Evolutionary conservation across 35 echinoderm and acorn worm genomes (phyloP).

Genomic region (Ophiothrix spiculata): DNA sequence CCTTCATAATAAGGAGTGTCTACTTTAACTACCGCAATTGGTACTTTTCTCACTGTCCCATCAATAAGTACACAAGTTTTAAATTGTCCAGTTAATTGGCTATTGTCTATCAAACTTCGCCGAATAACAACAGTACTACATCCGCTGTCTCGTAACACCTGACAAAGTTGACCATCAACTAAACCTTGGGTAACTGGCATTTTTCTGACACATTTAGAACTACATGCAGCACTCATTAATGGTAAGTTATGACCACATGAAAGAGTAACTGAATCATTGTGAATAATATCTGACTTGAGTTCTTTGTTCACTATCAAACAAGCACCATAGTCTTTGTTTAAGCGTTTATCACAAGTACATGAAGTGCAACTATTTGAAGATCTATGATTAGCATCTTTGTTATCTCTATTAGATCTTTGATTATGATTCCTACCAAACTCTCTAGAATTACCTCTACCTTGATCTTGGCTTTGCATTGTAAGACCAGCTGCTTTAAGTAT

Average conservation of each 20-base stretch:
- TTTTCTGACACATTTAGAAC: not conserved
- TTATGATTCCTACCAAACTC: not conserved
- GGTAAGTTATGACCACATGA: constrained; percentile 45
- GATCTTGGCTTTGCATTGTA: not conserved
- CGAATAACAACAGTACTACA: constrained; percentile 44
- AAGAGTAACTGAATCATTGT: constrained; percentile 19
- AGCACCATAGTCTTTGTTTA: not conserved
- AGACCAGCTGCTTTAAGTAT: not conserved
- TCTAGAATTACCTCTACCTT: not conserved
- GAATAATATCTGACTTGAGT: not conserved
- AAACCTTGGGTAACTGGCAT: constrained; percentile 46
- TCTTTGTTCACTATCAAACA: not conserved
- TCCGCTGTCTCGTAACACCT: constrained; percentile 45
- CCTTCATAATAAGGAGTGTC: constrained; percentile 35
- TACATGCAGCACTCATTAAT: constrained; percentile 52
- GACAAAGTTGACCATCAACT: not conserved
- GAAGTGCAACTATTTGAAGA: not conserved
- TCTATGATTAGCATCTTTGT: not conserved
- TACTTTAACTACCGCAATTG: constrained; percentile 30
- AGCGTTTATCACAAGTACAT: not conserved
- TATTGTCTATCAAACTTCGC: constrained; percentile 4
- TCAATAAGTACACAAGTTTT: constrained; percentile 26
- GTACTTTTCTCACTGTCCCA: constrained; percentile 35
- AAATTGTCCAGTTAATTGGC: constrained; percentile 33
- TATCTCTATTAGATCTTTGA: not conserved